These are phyloP conservation scores for Pristis pectinata DNA, from an alignment of 2,797 vertebrate genomes.

Conservation along the genomic window DNA sequence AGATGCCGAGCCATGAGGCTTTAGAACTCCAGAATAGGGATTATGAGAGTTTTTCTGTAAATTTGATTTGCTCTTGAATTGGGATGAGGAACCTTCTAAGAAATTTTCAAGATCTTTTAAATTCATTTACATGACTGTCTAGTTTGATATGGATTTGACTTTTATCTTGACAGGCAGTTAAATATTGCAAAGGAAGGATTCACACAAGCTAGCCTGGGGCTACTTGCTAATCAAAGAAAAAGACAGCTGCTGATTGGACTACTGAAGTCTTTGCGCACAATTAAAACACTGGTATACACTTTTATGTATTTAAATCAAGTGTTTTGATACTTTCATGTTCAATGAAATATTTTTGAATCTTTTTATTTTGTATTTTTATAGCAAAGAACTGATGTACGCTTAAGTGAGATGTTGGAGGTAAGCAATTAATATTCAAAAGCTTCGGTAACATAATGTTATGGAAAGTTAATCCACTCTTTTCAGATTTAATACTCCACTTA, in stretches of 20 bases:
- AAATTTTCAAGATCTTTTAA: background rate
- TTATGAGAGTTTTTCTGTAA: too few species aligned
- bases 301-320: background rate
- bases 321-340: background rate
- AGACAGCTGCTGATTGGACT: constrained; percentile 86
- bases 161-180: constrained; percentile 68
- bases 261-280: constrained; percentile 91
- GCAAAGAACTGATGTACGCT: constrained; percentile 96
- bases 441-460: background rate
- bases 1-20: too few species aligned
- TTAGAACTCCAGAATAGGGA: too few species aligned
- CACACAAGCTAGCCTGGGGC: constrained; percentile 88
- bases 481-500: too few species aligned
- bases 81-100: too few species aligned
- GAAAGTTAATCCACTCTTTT: background rate
- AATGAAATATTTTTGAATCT: constrained; percentile 36
- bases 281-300: constrained; percentile 85
- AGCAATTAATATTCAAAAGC: constrained; percentile 40
- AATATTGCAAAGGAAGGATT: constrained; percentile 86
- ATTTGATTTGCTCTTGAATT: background rate
- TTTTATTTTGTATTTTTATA: constrained; percentile 49
- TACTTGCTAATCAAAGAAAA: constrained; percentile 89
- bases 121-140: background rate
- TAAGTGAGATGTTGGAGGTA: constrained; percentile 98
- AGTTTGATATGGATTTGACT: constrained; percentile 16